phyloP scores from a whole-genome alignment of 2,797 vertebrate species.

The Sebastes kiyomatsui region DNA sequence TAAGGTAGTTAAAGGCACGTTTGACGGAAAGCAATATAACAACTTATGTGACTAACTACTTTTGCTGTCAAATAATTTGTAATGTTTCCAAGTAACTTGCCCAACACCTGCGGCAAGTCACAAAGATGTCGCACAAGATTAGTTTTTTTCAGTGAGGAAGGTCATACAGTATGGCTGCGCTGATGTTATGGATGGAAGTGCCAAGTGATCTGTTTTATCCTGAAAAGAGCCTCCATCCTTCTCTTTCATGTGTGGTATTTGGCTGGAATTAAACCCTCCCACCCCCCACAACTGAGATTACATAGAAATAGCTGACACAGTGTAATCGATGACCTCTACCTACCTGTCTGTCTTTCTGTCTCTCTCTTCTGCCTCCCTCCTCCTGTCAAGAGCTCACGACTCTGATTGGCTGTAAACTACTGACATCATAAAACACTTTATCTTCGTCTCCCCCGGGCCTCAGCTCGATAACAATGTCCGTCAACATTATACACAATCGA shows the following conservation, averaged over 20 bases:
- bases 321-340: conserved; percentile 27
- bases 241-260: conserved; percentile 1
- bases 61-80: background rate
- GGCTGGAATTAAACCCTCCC: conserved; percentile 8
- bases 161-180: background rate
- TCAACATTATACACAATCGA: conserved; percentile 26
- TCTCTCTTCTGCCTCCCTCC: background rate
- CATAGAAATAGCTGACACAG: conserved; percentile 16
- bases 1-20: background rate
- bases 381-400: background rate
- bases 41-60: background rate
- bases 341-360: background rate
- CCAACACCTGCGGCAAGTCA: background rate
- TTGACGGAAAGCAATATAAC: background rate
- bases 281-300: conserved; percentile 1
- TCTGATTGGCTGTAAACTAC: conserved; percentile 20
- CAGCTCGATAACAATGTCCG: conserved; percentile 30
- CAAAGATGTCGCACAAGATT: background rate
- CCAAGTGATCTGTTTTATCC: background rate
- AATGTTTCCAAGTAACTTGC: background rate
- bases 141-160: background rate
- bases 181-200: background rate
- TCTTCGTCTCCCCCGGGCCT: conserved; percentile 8
- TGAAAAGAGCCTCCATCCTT: background rate
- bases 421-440: conserved; percentile 21